Conservation (phyloP, 2,888 invertebrate genomes). For the Mactromeris polynyma region DNA sequence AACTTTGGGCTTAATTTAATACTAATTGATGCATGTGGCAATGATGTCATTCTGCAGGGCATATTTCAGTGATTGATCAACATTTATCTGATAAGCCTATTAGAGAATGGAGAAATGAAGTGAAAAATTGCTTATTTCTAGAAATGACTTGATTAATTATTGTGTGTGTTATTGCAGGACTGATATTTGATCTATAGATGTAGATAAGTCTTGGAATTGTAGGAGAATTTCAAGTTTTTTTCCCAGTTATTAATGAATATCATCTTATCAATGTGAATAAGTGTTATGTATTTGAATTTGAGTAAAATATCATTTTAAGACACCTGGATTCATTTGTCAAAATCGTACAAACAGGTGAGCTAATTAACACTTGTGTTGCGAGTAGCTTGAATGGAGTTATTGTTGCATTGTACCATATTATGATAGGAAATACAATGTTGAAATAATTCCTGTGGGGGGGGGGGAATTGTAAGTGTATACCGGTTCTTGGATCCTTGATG, state of each 20-base stretch:
- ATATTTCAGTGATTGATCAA: slow-evolving; percentile 31
- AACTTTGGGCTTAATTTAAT: slow-evolving; percentile 41
- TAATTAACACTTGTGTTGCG: background rate
- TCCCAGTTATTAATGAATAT: slow-evolving; percentile 41
- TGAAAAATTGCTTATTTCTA: slow-evolving; percentile 55
- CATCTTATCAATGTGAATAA: slow-evolving; percentile 52
- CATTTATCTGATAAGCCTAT: slow-evolving; percentile 53
- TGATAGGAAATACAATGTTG: too few species aligned
- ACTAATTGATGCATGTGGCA: slow-evolving; percentile 56
- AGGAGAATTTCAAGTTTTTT: slow-evolving; percentile 39
- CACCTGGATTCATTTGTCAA: slow-evolving; percentile 52
- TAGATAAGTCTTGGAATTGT: slow-evolving; percentile 39
- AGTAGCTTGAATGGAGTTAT: too few species aligned
- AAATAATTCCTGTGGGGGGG: too few species aligned
- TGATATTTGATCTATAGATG: slow-evolving; percentile 64
- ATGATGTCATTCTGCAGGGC: slow-evolving; percentile 22
- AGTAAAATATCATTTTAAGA: slow-evolving; percentile 31
- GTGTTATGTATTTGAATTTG: slow-evolving; percentile 55
- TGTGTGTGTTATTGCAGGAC: slow-evolving; percentile 34
- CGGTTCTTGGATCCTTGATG: too few species aligned
- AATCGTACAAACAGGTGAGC: background rate
- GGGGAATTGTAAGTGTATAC: too few species aligned
- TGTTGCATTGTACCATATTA: too few species aligned
- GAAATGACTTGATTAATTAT: slow-evolving; percentile 52
- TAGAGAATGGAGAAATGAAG: slow-evolving; percentile 39